Conservation (phyloP, 2,113 vertebrate genomes). For the Psilopogon haemacephalus region DNA sequence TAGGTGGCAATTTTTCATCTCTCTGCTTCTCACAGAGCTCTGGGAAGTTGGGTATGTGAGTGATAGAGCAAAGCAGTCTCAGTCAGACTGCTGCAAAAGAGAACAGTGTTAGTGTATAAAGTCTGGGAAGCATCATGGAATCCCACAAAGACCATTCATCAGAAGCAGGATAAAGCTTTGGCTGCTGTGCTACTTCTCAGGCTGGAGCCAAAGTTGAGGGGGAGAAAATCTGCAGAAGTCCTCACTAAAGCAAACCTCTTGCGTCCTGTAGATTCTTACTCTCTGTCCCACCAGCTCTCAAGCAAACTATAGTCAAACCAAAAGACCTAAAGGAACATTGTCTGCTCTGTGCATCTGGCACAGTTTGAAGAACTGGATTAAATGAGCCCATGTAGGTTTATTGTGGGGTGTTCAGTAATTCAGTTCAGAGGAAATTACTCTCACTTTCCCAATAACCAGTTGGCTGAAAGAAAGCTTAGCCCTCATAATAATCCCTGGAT, state of each 20-base stretch:
- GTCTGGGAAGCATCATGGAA: not conserved
- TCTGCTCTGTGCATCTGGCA: not conserved
- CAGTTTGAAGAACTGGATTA: not conserved
- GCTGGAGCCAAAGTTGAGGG: not conserved
- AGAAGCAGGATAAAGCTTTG: not conserved
- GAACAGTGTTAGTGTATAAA: rapidly evolving
- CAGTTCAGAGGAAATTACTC: not conserved
- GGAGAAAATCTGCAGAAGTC: not conserved
- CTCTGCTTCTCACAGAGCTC: not conserved
- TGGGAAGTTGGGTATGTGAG: rapidly evolving
- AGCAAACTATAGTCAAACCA: not conserved
- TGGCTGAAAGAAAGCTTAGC: not conserved
- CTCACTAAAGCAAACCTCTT: not conserved
- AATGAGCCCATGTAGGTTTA: not conserved
- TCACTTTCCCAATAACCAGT: not conserved
- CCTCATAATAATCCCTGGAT: not conserved
- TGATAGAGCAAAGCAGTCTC: not conserved
- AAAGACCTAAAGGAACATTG: not conserved
- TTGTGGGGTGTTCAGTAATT: not conserved
- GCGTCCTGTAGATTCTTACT: rapidly evolving
- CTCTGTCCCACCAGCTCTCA: not conserved
- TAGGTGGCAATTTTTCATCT: not conserved
- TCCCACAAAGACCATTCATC: not conserved
- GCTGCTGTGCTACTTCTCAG: not conserved
- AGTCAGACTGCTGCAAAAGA: not conserved